Evolutionary conservation across 2,797 vertebrate species (phyloP), one percentile per base, ranked within the genome.

Genomic region (Muscicapa striata): DNA sequence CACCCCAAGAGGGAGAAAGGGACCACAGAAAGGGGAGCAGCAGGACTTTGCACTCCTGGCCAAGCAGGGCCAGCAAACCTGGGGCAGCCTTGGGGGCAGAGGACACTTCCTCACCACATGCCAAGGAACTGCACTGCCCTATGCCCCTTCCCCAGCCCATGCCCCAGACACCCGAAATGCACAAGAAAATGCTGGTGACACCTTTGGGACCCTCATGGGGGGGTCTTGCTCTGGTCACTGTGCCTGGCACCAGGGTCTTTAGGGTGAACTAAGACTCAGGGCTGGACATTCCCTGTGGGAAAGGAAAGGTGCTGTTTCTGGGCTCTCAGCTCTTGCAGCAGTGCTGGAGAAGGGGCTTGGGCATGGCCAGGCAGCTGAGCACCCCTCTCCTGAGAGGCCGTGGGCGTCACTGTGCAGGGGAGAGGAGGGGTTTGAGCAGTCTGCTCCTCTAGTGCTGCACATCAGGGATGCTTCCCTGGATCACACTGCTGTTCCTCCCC

Each of bases 211-310:
- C 13, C 41, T 67, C 62, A 17, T 0, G 9, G 13, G 2, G 15
- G 10, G 4, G 1, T 4, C 12, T 43, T 0, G 0, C 43, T 74
- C 43, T 13, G 32, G 46, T 21, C 45, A 67, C 57, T 4, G 2
- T 46, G 57, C 38, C 32, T 6, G 0, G 20, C 41, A 57, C 10
- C 8, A 4, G 21, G 4, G 17, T 68, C 24, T 29, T 54, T 0
- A 1, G 20, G 48, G 8, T 20, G 27, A 75, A n/a, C 58, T 36
- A 30, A 69, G n/a, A 15, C 26, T n/a, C 23, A 38, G 54, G 58
- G 46, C 38, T 69, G 43, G 49, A 63, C 10, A 12, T 23, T 45
- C 45, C 45, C 54, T 21, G 38, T 0, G 6, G 46, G 16, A 78
- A 78, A 17, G n/a, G 40, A 41, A 73, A 43, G 32, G 51, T 34